Evolutionary conservation across 2,797 vertebrate species (phyloP), one percentile per base, ranked within the genome.

Genomic region (Cossypha polioptera): DNA sequence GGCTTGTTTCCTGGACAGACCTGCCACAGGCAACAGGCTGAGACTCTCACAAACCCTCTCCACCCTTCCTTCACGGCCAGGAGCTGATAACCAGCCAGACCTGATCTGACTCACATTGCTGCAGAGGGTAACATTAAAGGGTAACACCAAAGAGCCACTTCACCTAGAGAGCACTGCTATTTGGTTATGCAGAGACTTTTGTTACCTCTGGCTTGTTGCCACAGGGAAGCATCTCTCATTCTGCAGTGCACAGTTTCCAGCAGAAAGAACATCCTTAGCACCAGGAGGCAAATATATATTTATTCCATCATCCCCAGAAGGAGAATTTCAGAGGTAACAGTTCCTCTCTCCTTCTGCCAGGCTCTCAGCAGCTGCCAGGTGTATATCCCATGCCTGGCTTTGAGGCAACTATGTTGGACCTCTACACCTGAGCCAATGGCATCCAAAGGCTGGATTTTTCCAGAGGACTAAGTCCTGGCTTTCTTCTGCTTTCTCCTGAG

Each of bases 1-100:
- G 87, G 81, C 75, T 85, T 67, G 57, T 77, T 85, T 94, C 89
- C 95, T 95, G 94, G 53, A 71, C 33, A 92, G 87, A 74, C 38
- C 35, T 74, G 75, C 75, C 86, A 63, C 89, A 92, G 57, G 47
- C 75, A 66, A 65, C 61, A 50, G 57, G 24, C 53, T 74, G 40
- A 61, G 75, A 38, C 53, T 91, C 77, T 67, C 16, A 63, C 35
- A 86, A 94, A 50, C 47, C 38, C 50, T 71, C 81, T 90, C 36
- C 68, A 86, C 53, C 42, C 82, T 91, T 68, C 61, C 78, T 74
- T 77, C 78, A 72, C 0, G 0, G 29, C 71, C 89, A 92, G 57
- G n/a, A 48, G 48, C 87, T 71, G 57, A 87, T 93, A 92, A 91
- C 43, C 59, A 79, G 77, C 67, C 92, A 94, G 91, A 48, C 24